These are phyloP conservation scores for Macaca nemestrina DNA, from an alignment of 2,113 vertebrate species.

Conservation along the genomic window DNA sequence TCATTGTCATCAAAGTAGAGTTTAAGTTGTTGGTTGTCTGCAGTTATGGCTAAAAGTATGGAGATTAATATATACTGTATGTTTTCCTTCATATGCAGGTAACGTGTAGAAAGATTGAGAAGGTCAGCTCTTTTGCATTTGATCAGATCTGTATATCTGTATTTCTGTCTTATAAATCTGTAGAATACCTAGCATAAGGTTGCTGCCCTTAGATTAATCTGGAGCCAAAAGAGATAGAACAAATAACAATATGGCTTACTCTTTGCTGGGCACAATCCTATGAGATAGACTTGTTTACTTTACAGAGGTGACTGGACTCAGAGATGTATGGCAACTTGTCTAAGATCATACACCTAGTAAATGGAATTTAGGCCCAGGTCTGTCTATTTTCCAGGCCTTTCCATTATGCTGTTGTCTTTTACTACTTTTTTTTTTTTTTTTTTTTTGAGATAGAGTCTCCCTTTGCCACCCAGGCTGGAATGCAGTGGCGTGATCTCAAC, in stretches of 20 bases:
- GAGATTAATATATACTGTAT: conserved; percentile 4
- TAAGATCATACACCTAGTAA: conserved; percentile 9
- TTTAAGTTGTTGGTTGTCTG: background rate
- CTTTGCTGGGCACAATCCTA: background rate
- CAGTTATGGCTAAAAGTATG: background rate
- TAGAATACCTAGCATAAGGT: background rate
- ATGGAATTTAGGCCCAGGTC: conserved; percentile 29
- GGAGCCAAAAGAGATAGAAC: conserved; percentile 3
- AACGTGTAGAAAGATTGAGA: background rate
- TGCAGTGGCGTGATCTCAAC: background rate
- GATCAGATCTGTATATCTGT: background rate
- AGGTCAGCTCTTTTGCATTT: background rate
- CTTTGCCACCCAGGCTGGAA: background rate
- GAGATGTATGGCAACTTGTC: background rate
- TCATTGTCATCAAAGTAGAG: background rate
- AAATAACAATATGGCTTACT: conserved; percentile 6
- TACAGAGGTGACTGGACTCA: background rate
- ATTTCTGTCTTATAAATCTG: background rate
- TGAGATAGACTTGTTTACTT: conserved; percentile 36
- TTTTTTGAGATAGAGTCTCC: background rate
- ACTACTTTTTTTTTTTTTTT: too few relatives aligned
- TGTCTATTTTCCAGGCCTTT: conserved; percentile 5
- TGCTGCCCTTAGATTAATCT: conserved; percentile 6
- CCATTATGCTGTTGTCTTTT: background rate
- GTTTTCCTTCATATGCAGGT: background rate